Evolutionary conservation across 2,888 invertebrate genomes (phyloP).

Genomic region (Spodoptera littoralis): DNA sequence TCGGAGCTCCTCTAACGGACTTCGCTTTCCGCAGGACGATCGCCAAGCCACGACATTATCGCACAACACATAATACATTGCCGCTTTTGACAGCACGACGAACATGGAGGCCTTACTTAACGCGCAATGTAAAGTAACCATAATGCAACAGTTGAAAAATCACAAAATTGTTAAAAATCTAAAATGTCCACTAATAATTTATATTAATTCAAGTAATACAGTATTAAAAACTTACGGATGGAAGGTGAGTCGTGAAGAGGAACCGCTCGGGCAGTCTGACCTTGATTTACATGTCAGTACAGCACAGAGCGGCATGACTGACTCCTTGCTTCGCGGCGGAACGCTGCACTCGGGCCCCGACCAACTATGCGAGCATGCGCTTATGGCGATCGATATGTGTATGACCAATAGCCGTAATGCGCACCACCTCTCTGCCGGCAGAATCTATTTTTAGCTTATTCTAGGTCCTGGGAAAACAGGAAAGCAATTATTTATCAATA

Average conservation of each 20-base stretch:
- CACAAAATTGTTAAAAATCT: background rate
- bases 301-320: conserved; percentile 34
- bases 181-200: background rate
- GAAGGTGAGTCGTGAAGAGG: background rate
- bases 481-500: conserved; percentile 38
- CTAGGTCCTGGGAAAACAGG: conserved; percentile 38
- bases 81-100: conserved; percentile 14
- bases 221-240: conserved; percentile 29
- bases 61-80: conserved; percentile 22
- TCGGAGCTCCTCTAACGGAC: conserved; percentile 35
- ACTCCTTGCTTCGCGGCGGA: background rate
- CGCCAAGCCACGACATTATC: conserved; percentile 17
- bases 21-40: conserved; percentile 19
- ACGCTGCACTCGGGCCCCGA: conserved; percentile 28
- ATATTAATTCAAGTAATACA: background rate
- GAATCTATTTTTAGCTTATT: conserved; percentile 39
- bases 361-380: conserved; percentile 46
- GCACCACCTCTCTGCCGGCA: conserved; percentile 44
- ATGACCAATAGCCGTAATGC: conserved; percentile 49
- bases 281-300: conserved; percentile 14
- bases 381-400: conserved; percentile 46
- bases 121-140: conserved; percentile 31
- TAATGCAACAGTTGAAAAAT: conserved; percentile 35
- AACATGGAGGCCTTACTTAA: conserved; percentile 10
- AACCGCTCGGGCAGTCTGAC: background rate